These are phyloP conservation scores for Ornithoptera priamus DNA, from an alignment of 2,888 invertebrate genomes.

Conservation along the genomic window DNA sequence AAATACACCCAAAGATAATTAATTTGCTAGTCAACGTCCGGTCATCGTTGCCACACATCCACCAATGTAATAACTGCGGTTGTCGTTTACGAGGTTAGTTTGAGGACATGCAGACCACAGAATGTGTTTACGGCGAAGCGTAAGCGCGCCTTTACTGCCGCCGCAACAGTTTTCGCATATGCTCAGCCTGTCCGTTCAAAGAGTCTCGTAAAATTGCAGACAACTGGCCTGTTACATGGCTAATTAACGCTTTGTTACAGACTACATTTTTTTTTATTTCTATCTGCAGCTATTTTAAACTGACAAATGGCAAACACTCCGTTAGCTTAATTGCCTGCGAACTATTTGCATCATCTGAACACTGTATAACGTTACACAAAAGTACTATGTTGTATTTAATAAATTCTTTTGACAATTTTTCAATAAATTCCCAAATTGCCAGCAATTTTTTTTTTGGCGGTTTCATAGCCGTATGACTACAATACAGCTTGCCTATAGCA, in stretches of 20 bases:
- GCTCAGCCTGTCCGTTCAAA: slow-evolving; percentile 46
- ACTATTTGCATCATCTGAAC: too few relatives aligned
- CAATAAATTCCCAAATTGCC: too few relatives aligned
- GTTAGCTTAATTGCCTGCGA: too few relatives aligned
- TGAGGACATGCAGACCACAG: slow-evolving; percentile 46
- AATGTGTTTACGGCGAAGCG: slow-evolving; percentile 57
- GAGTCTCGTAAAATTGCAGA: slow-evolving; percentile 58
- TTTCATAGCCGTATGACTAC: too few relatives aligned
- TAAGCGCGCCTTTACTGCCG: slow-evolving; percentile 59
- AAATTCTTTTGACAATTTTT: too few relatives aligned
- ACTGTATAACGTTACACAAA: too few relatives aligned
- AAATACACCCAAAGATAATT: slow-evolving; percentile 7
- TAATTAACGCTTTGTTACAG: slow-evolving; percentile 44
- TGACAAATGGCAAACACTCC: not conserved
- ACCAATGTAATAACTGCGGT: slow-evolving; percentile 35
- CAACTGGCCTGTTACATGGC: slow-evolving; percentile 46
- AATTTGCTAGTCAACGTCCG: slow-evolving; percentile 14
- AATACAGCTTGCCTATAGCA: too few relatives aligned
- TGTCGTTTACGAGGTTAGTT: slow-evolving; percentile 59
- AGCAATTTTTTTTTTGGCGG: too few relatives aligned
- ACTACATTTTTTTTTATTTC: not conserved
- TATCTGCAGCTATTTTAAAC: not conserved
- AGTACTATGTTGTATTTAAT: too few relatives aligned
- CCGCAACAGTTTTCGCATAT: slow-evolving; percentile 51
- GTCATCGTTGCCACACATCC: slow-evolving; percentile 29